Conservation (phyloP, 2,888 invertebrate species). For the Drosophila mimica region DNA sequence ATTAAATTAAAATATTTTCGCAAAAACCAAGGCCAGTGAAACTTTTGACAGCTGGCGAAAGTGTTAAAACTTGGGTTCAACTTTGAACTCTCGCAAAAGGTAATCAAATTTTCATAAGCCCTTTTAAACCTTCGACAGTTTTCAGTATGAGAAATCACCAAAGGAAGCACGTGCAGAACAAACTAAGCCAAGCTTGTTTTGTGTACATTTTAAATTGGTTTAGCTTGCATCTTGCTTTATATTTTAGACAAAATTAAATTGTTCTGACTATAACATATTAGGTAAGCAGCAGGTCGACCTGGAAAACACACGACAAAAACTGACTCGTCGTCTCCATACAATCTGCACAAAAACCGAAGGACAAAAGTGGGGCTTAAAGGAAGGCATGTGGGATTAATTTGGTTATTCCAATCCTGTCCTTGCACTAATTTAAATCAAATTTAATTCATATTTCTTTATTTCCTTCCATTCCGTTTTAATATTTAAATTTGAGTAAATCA, state of each 20-base stretch:
- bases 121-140: neutral
- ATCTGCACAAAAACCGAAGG: neutral
- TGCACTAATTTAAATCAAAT: neutral
- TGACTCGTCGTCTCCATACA: neutral
- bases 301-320: neutral
- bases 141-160: slow-evolving; percentile 2
- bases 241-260: neutral
- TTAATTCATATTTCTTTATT: neutral
- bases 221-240: no score
- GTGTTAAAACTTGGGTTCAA: slow-evolving; percentile 2
- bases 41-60: slow-evolving; percentile 10
- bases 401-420: neutral
- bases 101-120: slow-evolving; percentile 13
- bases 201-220: neutral
- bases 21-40: neutral
- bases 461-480: neutral
- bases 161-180: slow-evolving; percentile 2
- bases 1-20: slow-evolving; percentile 13
- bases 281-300: neutral
- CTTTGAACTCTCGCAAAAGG: neutral
- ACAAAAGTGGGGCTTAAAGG: neutral
- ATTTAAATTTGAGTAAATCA: neutral
- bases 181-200: slow-evolving; percentile 18
- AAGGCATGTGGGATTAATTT: neutral
- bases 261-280: slow-evolving; percentile 12